Percentiles rank a stretch among this genome's conserved stretches.
Evolutionary conservation across 2,113 vertebrate genomes (phyloP).

Genomic region (Malaclemys terrapin): DNA sequence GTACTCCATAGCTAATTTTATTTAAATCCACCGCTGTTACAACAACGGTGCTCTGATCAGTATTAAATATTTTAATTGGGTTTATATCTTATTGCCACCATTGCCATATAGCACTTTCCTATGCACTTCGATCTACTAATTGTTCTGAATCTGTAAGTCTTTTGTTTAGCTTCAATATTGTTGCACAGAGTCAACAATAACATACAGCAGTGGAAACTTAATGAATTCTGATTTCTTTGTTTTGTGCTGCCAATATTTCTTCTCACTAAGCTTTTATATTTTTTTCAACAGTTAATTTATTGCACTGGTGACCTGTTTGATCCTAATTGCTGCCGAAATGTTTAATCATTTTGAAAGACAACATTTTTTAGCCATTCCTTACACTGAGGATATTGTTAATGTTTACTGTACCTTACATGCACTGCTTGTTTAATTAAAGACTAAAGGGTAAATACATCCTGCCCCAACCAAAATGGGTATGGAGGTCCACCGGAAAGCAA

Average conservation of each 20-base stretch:
- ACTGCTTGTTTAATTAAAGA: background rate
- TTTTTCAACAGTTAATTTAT: background rate
- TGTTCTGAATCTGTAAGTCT: conserved; percentile 46
- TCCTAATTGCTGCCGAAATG: background rate
- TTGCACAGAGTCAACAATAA: background rate
- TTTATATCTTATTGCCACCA: background rate
- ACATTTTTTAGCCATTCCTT: background rate
- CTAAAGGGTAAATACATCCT: background rate
- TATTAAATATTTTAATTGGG: background rate
- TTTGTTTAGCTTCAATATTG: conserved; percentile 23
- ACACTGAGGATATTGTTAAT: background rate
- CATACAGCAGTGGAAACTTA: conserved; percentile 7
- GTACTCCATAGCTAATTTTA: background rate
- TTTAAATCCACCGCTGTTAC: background rate
- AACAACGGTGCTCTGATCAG: background rate
- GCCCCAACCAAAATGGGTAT: background rate
- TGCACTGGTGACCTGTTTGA: background rate
- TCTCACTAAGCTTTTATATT: background rate
- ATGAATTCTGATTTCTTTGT: background rate
- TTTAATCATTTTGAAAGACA: background rate
- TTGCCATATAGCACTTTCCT: conserved; percentile 3
- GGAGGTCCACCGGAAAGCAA: background rate
- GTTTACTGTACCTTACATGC: background rate
- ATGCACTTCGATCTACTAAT: conserved; percentile 44
- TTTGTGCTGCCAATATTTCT: background rate